Evolutionary conservation across 2,888 invertebrate genomes (phyloP), one percentile per base, ranked within the genome.

Genomic region (Craniophora ligustri): DNA sequence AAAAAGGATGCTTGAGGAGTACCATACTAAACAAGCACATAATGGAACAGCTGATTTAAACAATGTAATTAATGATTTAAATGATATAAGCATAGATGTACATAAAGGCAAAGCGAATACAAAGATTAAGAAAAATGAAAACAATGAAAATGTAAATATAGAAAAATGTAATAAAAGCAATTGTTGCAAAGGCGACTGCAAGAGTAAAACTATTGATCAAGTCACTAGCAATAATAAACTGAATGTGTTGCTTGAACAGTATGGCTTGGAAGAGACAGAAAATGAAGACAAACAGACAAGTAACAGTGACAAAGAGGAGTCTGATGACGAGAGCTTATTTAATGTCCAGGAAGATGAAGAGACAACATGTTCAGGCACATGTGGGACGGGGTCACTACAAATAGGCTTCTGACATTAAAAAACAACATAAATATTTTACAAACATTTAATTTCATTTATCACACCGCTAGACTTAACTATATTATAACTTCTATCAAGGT

Each of bases 1-100:
- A 0, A 96, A 96, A 69, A 94, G 93, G 72, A 94, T 95, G 92
- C 88, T 96, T 28, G 94, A 94, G 19, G 94, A 95, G 71, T 95
- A 95, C 59, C 66, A 89, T 66, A 76, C 83, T 51, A 86, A 79
- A 51, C 82, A 86, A 44, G 61, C 61, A 40, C 66, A 68, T 16
- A 64, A 72, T 13, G 63, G 72, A 11, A 59, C 36, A 42, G 18
- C 49, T 30, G 19, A 26, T 36, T 59, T 86, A 53, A 60, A 69
- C 28, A 41, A 78, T 53, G 82, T 75, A 34, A 58, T 86, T 10
- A 72, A 76, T 50, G 85, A 90, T 36, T 75, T 92, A 51, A 80
- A 87, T 55, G 79, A 84, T 44, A 48, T 56, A 15, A 60, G 40
- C 46, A 51, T 54, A 34, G 75, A 64, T 54, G 58, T 38, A 45